phyloP scores from a whole-genome alignment of 2,113 vertebrate species.

The Reinhardtius hippoglossoides region DNA sequence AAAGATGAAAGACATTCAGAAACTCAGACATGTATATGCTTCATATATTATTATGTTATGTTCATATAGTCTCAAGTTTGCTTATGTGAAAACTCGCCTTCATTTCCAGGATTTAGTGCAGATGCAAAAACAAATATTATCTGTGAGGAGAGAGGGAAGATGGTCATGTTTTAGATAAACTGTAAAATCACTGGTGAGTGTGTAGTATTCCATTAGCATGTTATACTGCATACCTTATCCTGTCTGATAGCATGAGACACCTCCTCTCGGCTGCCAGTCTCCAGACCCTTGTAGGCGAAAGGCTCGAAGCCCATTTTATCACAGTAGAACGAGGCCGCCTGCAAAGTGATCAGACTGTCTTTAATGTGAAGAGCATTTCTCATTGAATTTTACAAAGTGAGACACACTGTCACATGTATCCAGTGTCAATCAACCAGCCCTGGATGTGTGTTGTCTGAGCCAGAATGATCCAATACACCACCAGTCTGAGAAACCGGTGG shows the following conservation, averaged over 20 bases:
- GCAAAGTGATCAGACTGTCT: slow-evolving; percentile 18
- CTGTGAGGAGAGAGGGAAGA: slow-evolving; percentile 64
- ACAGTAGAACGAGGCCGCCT: slow-evolving; percentile 86
- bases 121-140: slow-evolving; percentile 84
- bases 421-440: neutral
- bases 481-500: neutral
- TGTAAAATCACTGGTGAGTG: neutral
- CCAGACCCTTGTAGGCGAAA: slow-evolving; percentile 86
- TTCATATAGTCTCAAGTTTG: neutral
- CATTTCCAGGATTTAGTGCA: slow-evolving; percentile 84
- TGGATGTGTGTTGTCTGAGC: no score
- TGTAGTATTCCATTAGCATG: neutral
- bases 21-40: neutral
- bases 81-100: slow-evolving; percentile 67
- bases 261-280: slow-evolving; percentile 82
- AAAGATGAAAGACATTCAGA: slow-evolving; percentile 1
- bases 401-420: neutral
- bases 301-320: slow-evolving; percentile 86
- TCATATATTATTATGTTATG: neutral
- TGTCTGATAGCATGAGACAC: slow-evolving; percentile 85
- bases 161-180: no score
- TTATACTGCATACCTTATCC: slow-evolving; percentile 77
- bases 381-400: neutral
- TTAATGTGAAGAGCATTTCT: neutral
- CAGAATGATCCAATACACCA: neutral